These are phyloP conservation scores for Pelochelys cantorii DNA, from an alignment of 2,797 vertebrate genomes.

Conservation along the genomic window DNA sequence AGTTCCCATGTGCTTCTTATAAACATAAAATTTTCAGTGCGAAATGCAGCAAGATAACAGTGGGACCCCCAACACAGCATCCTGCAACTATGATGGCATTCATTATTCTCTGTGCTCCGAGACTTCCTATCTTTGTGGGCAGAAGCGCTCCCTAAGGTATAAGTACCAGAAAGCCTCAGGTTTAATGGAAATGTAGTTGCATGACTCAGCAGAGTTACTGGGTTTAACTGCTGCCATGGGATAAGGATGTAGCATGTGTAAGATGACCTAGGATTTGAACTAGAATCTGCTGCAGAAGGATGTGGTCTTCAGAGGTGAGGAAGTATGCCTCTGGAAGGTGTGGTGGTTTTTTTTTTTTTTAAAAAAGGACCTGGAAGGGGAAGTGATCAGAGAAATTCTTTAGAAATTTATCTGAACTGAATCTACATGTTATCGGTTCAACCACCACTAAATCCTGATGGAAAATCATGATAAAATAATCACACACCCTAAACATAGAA, in stretches of 20 bases:
- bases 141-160: neutral
- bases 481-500: neutral
- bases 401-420: neutral
- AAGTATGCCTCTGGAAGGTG: neutral
- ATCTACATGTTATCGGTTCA: neutral
- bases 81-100: neutral
- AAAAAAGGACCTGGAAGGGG: neutral
- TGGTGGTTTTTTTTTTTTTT: neutral
- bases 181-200: neutral
- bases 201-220: neutral
- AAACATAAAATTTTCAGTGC: no score
- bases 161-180: neutral
- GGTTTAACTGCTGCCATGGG: neutral
- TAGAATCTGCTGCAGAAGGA: neutral
- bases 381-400: neutral
- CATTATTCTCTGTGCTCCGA: neutral
- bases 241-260: neutral
- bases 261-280: neutral
- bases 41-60: no score
- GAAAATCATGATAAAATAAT: neutral
- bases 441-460: neutral
- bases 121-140: neutral
- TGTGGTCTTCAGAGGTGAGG: neutral
- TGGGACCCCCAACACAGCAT: neutral
- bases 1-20: no score